Evolutionary conservation across 2,888 invertebrate species (phyloP).

Genomic region (Apotomis capreana): DNA sequence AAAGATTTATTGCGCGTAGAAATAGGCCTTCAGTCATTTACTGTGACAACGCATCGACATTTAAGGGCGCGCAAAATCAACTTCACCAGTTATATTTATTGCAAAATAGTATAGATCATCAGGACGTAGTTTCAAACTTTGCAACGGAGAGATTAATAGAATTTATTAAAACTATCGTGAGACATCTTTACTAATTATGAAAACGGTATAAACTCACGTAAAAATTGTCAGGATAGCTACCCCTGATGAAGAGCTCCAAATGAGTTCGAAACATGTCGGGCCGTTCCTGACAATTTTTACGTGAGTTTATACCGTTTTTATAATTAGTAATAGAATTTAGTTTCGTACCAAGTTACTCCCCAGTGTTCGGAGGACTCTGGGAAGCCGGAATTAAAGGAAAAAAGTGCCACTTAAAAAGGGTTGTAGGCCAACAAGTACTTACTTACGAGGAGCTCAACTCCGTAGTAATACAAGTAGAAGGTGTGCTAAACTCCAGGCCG

Average conservation of each 20-base stretch:
- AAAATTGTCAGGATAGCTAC: too few species aligned
- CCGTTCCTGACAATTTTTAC: too few species aligned
- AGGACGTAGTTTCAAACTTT: background rate
- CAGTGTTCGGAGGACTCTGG: conserved; percentile 17
- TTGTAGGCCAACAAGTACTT: conserved; percentile 20
- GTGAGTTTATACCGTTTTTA: too few species aligned
- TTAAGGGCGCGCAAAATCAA: background rate
- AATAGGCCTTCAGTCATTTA: background rate
- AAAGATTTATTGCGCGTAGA: background rate
- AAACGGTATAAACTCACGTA: too few species aligned
- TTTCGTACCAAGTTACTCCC: background rate
- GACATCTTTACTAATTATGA: too few species aligned
- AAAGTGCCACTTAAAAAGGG: conserved; percentile 26
- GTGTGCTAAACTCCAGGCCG: conserved; percentile 31
- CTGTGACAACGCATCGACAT: background rate
- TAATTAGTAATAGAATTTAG: conserved; percentile 6
- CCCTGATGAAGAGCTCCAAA: too few species aligned
- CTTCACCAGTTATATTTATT: background rate
- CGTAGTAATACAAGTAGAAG: conserved; percentile 24
- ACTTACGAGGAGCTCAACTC: conserved; percentile 27
- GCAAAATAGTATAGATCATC: background rate
- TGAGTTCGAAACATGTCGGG: too few species aligned
- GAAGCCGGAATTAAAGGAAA: conserved; percentile 16
- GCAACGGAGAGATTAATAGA: background rate
- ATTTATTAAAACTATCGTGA: too few species aligned